Conservation (phyloP, 2,113 vertebrate genomes). For the Cyphomyrus discorhynchus region DNA sequence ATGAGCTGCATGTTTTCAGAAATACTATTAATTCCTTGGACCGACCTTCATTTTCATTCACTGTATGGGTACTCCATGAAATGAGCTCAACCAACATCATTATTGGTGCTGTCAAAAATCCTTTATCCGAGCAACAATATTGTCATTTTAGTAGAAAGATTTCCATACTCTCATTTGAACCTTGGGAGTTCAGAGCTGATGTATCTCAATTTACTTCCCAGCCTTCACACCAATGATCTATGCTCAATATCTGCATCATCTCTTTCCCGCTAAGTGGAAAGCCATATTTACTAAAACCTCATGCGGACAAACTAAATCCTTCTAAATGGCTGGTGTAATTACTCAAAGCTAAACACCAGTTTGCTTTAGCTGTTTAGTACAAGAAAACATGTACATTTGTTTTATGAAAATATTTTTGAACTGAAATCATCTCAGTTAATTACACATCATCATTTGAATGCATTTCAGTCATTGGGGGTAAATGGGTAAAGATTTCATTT, state of each 20-base stretch:
- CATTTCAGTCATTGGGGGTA: neutral
- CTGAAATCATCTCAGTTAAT: neutral
- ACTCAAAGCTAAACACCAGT: slow-evolving; percentile 1
- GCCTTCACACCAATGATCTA: neutral
- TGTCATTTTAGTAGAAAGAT: neutral
- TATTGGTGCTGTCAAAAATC: neutral
- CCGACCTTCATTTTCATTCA: neutral
- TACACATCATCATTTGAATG: neutral
- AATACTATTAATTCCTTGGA: neutral
- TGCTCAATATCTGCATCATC: neutral
- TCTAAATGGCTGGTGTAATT: neutral
- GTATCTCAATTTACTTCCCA: neutral
- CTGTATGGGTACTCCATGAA: neutral
- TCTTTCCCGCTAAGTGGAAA: neutral
- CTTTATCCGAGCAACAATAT: neutral
- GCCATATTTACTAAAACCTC: slow-evolving; percentile 1
- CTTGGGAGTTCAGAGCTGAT: neutral
- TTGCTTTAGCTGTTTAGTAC: neutral
- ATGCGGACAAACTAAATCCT: neutral
- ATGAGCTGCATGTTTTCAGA: neutral
- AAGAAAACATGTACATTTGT: neutral
- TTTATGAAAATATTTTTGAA: neutral
- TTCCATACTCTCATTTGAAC: neutral
- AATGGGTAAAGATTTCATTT: neutral
- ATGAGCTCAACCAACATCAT: neutral